Conservation (phyloP, 2,888 invertebrate species). For the Thymelicus acteon region DNA sequence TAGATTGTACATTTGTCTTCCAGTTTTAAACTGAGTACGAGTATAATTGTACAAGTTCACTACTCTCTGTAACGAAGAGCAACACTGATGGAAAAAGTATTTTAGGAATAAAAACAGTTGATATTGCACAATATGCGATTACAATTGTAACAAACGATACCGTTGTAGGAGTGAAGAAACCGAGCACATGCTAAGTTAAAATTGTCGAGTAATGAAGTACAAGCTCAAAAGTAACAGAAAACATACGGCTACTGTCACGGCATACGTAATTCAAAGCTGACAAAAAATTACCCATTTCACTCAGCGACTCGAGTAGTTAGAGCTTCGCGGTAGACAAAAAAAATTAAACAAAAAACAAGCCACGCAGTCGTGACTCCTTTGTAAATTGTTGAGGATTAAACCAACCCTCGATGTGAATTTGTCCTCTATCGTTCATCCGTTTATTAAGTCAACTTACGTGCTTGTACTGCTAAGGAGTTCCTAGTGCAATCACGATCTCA, state of each 20-base stretch:
- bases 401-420: constrained; percentile 65
- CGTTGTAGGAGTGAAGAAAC: constrained; percentile 13
- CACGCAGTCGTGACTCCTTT: constrained; percentile 69
- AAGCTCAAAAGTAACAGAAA: constrained; percentile 22
- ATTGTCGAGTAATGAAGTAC: constrained; percentile 11
- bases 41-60: too few species aligned
- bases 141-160: background rate
- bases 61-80: too few species aligned
- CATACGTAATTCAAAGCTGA: constrained; percentile 53
- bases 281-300: constrained; percentile 69
- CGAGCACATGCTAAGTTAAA: background rate
- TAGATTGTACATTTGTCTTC: too few species aligned
- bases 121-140: too few species aligned
- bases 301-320: constrained; percentile 59
- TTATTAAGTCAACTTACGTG: constrained; percentile 69
- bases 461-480: constrained; percentile 41
- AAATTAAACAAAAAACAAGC: constrained; percentile 41
- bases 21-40: too few species aligned
- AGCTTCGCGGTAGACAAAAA: constrained; percentile 54
- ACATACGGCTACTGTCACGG: constrained; percentile 19
- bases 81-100: too few species aligned
- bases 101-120: too few species aligned
- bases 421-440: constrained; percentile 64
- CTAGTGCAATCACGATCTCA: constrained; percentile 40
- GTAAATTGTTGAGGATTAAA: constrained; percentile 69